These are phyloP conservation scores for Phyto melanocephala DNA, from an alignment of 2,888 invertebrate species.

Conservation along the genomic window DNA sequence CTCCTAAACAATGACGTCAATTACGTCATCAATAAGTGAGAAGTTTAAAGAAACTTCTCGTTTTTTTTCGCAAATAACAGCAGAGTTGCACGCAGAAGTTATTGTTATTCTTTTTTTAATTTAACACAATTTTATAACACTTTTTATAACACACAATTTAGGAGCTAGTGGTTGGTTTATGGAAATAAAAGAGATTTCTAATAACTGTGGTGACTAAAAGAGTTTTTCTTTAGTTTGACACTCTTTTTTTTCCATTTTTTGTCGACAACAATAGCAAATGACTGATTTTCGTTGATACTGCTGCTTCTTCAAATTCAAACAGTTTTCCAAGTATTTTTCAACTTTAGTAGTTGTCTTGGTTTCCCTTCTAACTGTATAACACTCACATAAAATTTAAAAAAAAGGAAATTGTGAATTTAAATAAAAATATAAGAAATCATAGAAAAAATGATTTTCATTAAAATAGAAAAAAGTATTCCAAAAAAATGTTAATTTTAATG, in stretches of 20 bases:
- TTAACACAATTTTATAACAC: slow-evolving; percentile 24
- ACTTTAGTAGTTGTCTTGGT: slow-evolving; percentile 60
- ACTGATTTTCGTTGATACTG: slow-evolving; percentile 8
- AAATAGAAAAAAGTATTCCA: slow-evolving; percentile 7
- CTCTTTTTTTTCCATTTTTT: slow-evolving; percentile 9
- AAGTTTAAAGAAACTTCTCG: slow-evolving; percentile 16
- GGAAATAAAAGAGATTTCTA: slow-evolving; percentile 6
- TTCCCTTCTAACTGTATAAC: slow-evolving; percentile 57
- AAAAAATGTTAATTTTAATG: not conserved
- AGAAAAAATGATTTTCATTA: not conserved
- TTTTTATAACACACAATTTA: not conserved
- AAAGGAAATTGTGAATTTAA: slow-evolving; percentile 36
- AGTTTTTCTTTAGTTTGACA: slow-evolving; percentile 6
- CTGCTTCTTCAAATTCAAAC: slow-evolving; percentile 47
- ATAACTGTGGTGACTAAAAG: not conserved
- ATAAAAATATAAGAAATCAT: not conserved
- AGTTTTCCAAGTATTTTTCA: slow-evolving; percentile 58
- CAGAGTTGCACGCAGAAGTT: not conserved
- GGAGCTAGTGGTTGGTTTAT: not conserved
- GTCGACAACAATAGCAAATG: slow-evolving; percentile 7
- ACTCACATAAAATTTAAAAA: slow-evolving; percentile 33
- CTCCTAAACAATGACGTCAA: slow-evolving; percentile 63
- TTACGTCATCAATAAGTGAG: slow-evolving; percentile 60
- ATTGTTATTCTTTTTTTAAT: not conserved
- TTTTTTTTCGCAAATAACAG: not conserved